Conservation (phyloP, 2,797 vertebrate genomes). For the Carcharodon carcharias region DNA sequence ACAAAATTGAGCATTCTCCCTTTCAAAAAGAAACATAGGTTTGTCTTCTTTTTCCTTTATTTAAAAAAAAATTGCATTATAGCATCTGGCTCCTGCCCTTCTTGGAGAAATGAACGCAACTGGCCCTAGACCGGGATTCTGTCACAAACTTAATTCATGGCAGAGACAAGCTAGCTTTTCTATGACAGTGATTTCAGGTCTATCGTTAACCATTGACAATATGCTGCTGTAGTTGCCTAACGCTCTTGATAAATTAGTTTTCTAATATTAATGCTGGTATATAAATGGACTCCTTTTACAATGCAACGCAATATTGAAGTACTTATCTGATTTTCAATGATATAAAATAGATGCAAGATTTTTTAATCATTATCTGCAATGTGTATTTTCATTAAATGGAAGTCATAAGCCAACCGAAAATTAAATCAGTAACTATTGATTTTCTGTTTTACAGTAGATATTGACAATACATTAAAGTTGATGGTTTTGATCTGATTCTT, state of each 20-base stretch:
- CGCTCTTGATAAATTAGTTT: background rate
- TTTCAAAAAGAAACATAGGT: background rate
- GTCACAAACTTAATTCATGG: background rate
- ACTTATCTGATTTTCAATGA: background rate
- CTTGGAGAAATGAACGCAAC: background rate
- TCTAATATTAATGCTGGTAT: background rate
- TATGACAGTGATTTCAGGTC: background rate
- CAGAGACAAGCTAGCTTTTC: background rate
- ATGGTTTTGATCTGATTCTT: background rate
- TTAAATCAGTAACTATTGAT: background rate
- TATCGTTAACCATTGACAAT: background rate
- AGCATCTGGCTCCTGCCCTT: background rate
- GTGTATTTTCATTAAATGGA: constrained; percentile 8
- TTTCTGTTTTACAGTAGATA: constrained; percentile 6
- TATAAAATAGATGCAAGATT: background rate
- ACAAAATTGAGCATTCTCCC: background rate
- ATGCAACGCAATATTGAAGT: background rate
- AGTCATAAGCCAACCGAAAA: constrained; percentile 1
- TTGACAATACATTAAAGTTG: background rate
- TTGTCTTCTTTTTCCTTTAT: background rate
- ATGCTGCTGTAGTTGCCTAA: background rate
- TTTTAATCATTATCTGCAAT: background rate
- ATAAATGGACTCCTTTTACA: background rate
- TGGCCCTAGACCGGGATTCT: background rate
- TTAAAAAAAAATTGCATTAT: background rate